Conservation (phyloP, 2,797 vertebrate species). For the Chaenodraco wilsoni region DNA sequence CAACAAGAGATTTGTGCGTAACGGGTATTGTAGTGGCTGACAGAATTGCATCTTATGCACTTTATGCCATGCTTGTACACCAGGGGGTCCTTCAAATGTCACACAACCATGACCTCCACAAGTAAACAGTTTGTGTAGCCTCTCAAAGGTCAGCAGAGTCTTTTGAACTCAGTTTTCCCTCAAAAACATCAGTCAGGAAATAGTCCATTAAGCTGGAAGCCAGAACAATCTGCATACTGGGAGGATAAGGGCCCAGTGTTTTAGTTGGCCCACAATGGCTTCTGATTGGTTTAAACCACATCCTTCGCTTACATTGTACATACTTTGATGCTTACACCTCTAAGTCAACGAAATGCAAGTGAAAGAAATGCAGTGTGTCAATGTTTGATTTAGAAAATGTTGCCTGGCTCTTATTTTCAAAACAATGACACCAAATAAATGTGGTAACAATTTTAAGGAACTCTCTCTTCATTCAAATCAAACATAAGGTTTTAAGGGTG, state of each 20-base stretch:
- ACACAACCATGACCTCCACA: background rate
- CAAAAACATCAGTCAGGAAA: background rate
- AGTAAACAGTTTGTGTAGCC: constrained; percentile 1
- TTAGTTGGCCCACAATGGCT: background rate
- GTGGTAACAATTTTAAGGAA: no score
- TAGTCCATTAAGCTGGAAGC: background rate
- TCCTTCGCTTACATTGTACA: background rate
- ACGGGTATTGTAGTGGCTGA: background rate
- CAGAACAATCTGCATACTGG: background rate
- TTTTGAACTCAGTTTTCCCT: background rate
- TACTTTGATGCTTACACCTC: background rate
- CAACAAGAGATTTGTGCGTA: background rate
- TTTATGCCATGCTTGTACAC: background rate
- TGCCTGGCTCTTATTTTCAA: background rate
- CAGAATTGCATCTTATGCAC: background rate
- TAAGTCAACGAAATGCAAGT: background rate
- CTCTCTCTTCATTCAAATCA: no score
- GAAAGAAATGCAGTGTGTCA: background rate
- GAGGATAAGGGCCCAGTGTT: background rate
- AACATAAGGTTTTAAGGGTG: background rate
- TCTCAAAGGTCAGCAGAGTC: constrained; percentile 1
- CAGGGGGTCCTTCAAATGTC: background rate
- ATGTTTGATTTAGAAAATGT: background rate
- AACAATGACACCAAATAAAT: no score
- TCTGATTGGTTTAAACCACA: background rate